Base-by-base conservation (phyloP, 2,888 invertebrate genomes). In the Sminthurides aquaticus region DNA sequence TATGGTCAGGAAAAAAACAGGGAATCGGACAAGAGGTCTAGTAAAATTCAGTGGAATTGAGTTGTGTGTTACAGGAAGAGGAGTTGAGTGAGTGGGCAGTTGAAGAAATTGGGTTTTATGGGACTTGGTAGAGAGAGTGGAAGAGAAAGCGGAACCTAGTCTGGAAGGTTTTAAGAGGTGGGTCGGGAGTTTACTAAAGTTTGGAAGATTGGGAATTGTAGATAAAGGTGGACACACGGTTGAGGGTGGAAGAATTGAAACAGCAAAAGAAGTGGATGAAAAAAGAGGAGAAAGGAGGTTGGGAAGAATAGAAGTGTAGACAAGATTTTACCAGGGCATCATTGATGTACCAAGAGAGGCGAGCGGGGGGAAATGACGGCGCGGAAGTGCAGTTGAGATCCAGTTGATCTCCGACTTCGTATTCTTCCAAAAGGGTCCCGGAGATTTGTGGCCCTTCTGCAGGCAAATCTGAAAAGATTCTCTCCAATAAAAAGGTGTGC, bases 291-390 rank as follows among this genome's bases (percentile, higher is more conserved):
- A 15, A 11, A 15, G 43, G 43, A 15, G 43, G 15, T 5, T 15
- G 43, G 43, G 43, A 34, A 15, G 15, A 15, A 34, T 5, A 34
- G 8, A 34, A 34, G 8, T 34, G 43, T 5, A 34, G 43, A n/a
- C n/a, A n/a, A n/a, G n/a, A n/a, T 34, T 62, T 69, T 72, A 74
- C 74, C 64, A 67, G 69, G 27, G 65, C 25, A 63, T 72, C 72
- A 43, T 73, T 73, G 67, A 74, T 72, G 62, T 64, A 73, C 74
- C 74, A 74, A 1, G 67, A 67, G 59, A 74, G 68, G 58, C 68
- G 68, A 20, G 72, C 74, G 24, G 74, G 71, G 49, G 74, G 74
- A 65, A 74, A 74, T 29, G 71, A 71, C 29, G 62, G 57, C 11
- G 62, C 57, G 24, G 73, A 69, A 49, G 72, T 71, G 64, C 74